A percentile compares a stretch with the other conserved stretches of the same genome.
Evolutionary conservation across 2,113 vertebrate species (phyloP).

Genomic region (Dasyprocta punctata): DNA sequence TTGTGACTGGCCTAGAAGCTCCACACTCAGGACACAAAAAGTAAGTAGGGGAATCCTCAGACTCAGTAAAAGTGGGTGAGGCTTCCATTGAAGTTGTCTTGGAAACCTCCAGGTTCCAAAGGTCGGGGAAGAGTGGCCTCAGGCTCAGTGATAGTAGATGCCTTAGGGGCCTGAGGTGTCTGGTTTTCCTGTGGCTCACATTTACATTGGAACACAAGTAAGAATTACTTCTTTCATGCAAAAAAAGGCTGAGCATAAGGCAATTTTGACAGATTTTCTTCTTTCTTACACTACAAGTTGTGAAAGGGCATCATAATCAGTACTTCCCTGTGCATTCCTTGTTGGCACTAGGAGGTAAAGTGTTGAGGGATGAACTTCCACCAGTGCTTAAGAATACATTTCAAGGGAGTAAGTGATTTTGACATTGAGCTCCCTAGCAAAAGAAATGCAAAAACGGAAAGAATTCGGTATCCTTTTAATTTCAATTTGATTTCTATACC

Average conservation of each 20-base stretch:
- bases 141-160: background rate
- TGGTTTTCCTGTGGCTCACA: no score
- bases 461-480: background rate
- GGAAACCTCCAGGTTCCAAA: no score
- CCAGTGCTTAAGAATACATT: background rate
- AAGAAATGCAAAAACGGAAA: background rate
- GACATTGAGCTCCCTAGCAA: background rate
- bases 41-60: no score
- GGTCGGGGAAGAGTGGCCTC: no score
- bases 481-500: background rate
- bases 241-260: background rate
- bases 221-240: background rate
- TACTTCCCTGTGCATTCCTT: background rate
- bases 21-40: no score
- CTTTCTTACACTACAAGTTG: background rate
- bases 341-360: background rate
- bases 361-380: background rate
- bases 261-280: background rate
- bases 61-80: no score
- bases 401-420: background rate
- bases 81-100: no score
- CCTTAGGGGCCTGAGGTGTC: background rate
- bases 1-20: no score
- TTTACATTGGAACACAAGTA: background rate
- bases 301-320: background rate